Base-by-base conservation (phyloP, 2,797 vertebrate genomes). In the Siniperca undulata region DNA sequence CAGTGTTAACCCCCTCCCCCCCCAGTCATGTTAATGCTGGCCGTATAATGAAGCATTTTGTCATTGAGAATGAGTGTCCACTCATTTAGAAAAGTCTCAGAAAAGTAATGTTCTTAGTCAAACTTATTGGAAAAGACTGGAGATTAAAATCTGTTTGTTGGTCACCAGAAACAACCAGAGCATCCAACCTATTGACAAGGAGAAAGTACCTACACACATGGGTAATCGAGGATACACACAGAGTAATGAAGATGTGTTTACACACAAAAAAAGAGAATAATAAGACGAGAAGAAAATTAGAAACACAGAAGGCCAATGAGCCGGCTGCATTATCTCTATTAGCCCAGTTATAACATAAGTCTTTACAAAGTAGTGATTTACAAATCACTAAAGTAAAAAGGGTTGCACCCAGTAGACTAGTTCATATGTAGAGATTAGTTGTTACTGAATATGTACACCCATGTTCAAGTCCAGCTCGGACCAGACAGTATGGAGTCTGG, bases 41-140 rank as follows among this genome's bases (percentile, higher is more conserved):
- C 60, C 50, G 42, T 60, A 92, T 86, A 94, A 93, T 89, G 83
- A 93, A 86, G 86, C 80, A 72, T 89, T 94, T 90, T 90, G 90
- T 93, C 88, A 85, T 64, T 66, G 58, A 73, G 59, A 89, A 90
- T 71, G 84, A 81, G 66, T 72, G 86, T 80, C 82, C 81, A 78
- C 78, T 83, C 89, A 88, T 81, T 93, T 88, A 90, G 84, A 93
- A 92, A 92, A 87, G 81, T 86, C 83, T 77, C 72, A 48, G 50
- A 20, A 11, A 52, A 44, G 78, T 77, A 70, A 84, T 81, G 88
- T 89, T 93, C 77, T 85, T 70, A 85, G 82, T 89, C 66, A 78
- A 90, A 87, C 14, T 55, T 83, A 80, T 70, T 78, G 40, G 71
- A 85, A 86, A 7, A 5, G 46, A 74, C n/a, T 34, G 38, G 10